These are phyloP conservation scores for Anorthoa munda DNA, from an alignment of 2,888 invertebrate species.

Conservation along the genomic window DNA sequence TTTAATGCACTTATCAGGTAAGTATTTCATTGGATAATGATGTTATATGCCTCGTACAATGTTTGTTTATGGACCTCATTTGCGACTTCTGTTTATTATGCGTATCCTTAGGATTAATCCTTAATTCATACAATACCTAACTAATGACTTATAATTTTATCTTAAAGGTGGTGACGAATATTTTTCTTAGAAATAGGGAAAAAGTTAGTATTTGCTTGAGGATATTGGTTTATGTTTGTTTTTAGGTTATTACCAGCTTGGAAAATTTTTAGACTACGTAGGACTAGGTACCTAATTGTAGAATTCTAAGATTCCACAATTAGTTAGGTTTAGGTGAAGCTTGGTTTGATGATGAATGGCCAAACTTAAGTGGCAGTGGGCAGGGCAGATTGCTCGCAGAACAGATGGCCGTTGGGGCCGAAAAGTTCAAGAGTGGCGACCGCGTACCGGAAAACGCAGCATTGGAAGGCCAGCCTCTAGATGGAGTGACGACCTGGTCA, in stretches of 20 bases:
- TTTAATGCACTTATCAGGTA: constrained; percentile 75
- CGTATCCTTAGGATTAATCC: not conserved
- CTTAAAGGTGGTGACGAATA: not conserved
- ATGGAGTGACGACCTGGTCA: no score
- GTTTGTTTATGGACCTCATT: constrained; percentile 58
- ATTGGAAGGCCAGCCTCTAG: no score
- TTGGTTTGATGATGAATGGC: no score
- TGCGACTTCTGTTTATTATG: constrained; percentile 64
- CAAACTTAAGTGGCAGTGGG: no score
- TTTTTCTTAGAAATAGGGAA: not conserved
- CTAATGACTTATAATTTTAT: constrained; percentile 21
- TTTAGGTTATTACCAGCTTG: not conserved
- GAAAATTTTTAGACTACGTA: no score
- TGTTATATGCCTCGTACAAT: constrained; percentile 57
- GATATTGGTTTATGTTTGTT: not conserved
- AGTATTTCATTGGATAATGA: constrained; percentile 69
- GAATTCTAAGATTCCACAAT: no score
- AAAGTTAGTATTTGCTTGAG: not conserved
- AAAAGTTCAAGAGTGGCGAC: no score
- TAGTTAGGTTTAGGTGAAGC: no score
- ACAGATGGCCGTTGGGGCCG: no score
- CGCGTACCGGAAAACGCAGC: no score
- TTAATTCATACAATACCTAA: constrained; percentile 17
- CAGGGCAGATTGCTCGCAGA: no score
- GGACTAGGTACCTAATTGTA: no score